Base-by-base conservation (phyloP, 2,888 invertebrate species). In the Neoitamus cyanurus region DNA sequence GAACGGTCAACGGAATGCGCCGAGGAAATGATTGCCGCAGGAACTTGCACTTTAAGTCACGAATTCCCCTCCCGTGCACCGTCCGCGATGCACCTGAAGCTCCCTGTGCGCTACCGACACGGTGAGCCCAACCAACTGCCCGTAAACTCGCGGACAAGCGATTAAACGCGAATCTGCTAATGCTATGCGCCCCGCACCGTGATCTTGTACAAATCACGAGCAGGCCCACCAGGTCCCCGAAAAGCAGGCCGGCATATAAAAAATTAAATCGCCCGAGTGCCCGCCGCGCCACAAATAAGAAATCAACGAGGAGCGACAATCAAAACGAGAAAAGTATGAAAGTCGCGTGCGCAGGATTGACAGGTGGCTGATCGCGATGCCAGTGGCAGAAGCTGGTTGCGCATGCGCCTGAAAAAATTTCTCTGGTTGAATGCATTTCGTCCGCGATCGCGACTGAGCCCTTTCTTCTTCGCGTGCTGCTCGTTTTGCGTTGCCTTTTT, bases 281-380 rank as follows among this genome's bases (percentile, higher is more conserved):
- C 46, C 30, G 68, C 20, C 28, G 58, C 80, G 36, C 37, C 68
- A n/a, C 28, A 37, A 82, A 82, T 69, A 68, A 82, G 28, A 82
- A 82, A 82, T 69, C 82, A 69, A 37, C 37, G 69, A 82, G n/a
- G 68, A 84, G 77, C 77, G 84, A 73, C 75, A 77, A 77, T 75
- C 84, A 84, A 75, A 75, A 77, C 58, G 84, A 73, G 84, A 36
- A 31, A 48, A 73, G 84, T 84, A 75, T 84, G 84, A 86, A 86
- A 86, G 86, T 86, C 86, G 86, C 86, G 86, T 86, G 86, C 86
- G 84, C 84, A 36, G 84, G 80, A 86, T 86, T 86, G 86, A 86
- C 86, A 86, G 86, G 86, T 86, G 86, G 86, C 85, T 85, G 72
- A 82, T 82, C 82, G 69, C 36, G 82, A 69, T 82, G 68, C 82